phyloP scores from a whole-genome alignment of 2,888 invertebrate species.

The Caenorhabditis panamensis region DNA sequence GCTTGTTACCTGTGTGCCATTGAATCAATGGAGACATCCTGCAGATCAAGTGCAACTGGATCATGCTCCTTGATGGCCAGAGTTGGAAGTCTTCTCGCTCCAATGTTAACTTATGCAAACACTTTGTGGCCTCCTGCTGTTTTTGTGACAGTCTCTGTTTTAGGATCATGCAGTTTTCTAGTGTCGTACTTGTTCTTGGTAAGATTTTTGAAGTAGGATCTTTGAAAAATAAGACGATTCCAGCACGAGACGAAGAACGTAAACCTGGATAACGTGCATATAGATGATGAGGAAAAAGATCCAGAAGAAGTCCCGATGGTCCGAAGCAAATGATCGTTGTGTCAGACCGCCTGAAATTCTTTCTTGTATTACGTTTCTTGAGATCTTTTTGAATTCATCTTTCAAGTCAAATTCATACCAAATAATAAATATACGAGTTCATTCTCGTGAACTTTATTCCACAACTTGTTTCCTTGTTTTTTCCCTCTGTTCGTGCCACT shows the following conservation, averaged over 20 bases:
- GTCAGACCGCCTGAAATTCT: too few species aligned
- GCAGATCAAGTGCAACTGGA: conserved; percentile 72
- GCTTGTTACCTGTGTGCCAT: conserved; percentile 76
- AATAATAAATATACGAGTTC: too few species aligned
- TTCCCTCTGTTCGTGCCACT: too few species aligned
- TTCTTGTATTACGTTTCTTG: too few species aligned
- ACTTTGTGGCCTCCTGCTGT: conserved; percentile 71
- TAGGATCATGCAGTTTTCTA: conserved; percentile 69
- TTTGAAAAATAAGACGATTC: neutral
- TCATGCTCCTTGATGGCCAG: conserved; percentile 75
- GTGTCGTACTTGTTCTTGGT: conserved; percentile 67
- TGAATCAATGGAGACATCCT: conserved; percentile 73
- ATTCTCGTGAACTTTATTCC: too few species aligned
- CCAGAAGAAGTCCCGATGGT: conserved; percentile 16
- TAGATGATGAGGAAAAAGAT: conserved; percentile 11
- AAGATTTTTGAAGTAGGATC: neutral
- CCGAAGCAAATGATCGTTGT: neutral
- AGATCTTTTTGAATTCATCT: too few species aligned
- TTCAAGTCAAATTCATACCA: too few species aligned
- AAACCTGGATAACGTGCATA: conserved; percentile 46
- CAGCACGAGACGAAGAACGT: conserved; percentile 56
- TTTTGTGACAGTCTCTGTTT: conserved; percentile 68
- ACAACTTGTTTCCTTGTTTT: too few species aligned
- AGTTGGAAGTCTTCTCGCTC: conserved; percentile 74
- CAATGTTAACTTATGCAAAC: conserved; percentile 70